These are phyloP conservation scores for Morus bassanus DNA, from an alignment of 2,797 vertebrate species.

Conservation along the genomic window DNA sequence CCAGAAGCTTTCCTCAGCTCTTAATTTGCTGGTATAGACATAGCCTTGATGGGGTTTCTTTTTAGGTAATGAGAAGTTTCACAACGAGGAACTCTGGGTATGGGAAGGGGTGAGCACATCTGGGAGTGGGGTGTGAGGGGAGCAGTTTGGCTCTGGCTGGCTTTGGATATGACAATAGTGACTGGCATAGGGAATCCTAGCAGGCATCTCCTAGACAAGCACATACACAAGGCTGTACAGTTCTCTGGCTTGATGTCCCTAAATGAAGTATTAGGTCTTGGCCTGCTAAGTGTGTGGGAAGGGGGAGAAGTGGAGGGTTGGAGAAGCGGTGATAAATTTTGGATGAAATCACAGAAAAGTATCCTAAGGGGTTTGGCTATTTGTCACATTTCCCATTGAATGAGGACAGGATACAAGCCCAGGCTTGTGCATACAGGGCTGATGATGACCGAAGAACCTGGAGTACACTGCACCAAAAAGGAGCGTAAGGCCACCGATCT, in stretches of 20 bases:
- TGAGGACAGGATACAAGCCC: neutral
- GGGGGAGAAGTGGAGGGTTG: neutral
- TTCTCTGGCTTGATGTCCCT: neutral
- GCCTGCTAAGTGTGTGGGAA: neutral
- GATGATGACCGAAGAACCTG: neutral
- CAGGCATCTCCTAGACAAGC: neutral
- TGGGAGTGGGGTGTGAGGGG: neutral
- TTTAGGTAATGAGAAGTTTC: neutral
- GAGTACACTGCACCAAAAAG: neutral
- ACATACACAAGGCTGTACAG: neutral
- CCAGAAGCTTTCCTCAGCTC: neutral
- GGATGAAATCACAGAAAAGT: neutral
- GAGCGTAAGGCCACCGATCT: neutral
- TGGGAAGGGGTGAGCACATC: neutral
- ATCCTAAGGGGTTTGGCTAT: neutral
- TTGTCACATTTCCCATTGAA: neutral
- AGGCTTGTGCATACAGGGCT: neutral
- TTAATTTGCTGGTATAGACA: neutral
- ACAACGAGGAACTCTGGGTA: fast-evolving
- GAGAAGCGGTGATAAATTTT: neutral
- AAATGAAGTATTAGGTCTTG: neutral
- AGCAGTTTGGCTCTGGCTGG: neutral
- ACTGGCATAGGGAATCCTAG: neutral
- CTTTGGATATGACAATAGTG: neutral
- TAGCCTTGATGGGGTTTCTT: neutral